phyloP scores from a whole-genome alignment of 37 sponge, comb jelly and placozoan genomes.

The Axinella damicornis region DNA sequence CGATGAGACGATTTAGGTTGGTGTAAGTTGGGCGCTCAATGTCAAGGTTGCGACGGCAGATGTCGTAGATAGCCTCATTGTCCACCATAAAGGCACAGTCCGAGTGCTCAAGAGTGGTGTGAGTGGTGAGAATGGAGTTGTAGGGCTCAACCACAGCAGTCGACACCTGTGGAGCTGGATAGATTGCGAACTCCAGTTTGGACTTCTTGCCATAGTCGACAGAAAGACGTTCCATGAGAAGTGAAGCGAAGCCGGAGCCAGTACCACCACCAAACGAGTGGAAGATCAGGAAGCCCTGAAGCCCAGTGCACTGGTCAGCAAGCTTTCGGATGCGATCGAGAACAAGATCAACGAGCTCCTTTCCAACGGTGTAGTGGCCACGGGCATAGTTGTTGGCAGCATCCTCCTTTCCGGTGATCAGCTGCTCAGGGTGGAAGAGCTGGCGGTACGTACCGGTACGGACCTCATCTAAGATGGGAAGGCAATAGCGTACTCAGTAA shows the following conservation, averaged over 20 bases:
- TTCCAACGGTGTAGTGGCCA: slow-evolving; percentile 94
- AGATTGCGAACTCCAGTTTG: slow-evolving; percentile 92
- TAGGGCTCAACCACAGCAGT: slow-evolving; percentile 95
- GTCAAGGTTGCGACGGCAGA: slow-evolving; percentile 92
- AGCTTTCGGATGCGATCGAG: slow-evolving; percentile 88
- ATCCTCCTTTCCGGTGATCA: slow-evolving; percentile 85
- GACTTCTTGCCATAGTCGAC: slow-evolving; percentile 96
- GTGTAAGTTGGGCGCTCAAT: slow-evolving; percentile 94
- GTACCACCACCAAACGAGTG: slow-evolving; percentile 97
- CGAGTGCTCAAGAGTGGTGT: slow-evolving; percentile 95
- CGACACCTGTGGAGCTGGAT: slow-evolving; percentile 91
- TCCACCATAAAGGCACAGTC: slow-evolving; percentile 97
- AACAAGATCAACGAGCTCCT: slow-evolving; percentile 77
- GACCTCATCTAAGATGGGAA: slow-evolving; percentile 97
- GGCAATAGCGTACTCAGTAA: no score
- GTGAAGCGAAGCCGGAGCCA: slow-evolving; percentile 92
- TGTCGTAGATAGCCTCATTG: slow-evolving; percentile 94
- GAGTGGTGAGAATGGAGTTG: slow-evolving; percentile 96
- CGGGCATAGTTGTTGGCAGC: slow-evolving; percentile 94
- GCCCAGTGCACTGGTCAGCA: slow-evolving; percentile 85
- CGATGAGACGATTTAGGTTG: slow-evolving; percentile 92
- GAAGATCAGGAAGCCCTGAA: slow-evolving; percentile 89
- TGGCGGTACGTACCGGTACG: slow-evolving; percentile 92
- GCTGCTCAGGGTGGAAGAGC: slow-evolving; percentile 91
- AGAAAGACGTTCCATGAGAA: slow-evolving; percentile 89